Percentiles rank a stretch among this genome's conserved stretches.
Evolutionary conservation across 2,797 vertebrate species (phyloP).

Genomic region (Artibeus lituratus): DNA sequence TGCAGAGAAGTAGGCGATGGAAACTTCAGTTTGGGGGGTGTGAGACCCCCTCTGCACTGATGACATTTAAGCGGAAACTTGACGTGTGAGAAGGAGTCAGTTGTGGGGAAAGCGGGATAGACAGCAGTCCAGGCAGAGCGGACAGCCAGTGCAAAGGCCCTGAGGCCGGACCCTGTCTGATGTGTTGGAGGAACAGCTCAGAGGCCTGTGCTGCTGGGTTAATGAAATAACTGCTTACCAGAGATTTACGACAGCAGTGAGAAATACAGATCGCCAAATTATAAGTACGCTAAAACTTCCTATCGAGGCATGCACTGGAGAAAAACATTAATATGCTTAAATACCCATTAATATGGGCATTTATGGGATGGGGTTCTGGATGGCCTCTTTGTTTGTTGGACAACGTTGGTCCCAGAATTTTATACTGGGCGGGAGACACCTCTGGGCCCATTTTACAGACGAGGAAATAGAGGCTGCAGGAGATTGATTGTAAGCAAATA

Average conservation of each 20-base stretch:
- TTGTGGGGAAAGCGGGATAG: not conserved
- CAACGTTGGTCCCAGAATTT: not conserved
- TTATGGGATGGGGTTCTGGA: not conserved
- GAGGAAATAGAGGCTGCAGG: not conserved
- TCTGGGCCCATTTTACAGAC: not conserved
- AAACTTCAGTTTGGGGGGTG: not conserved
- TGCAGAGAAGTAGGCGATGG: not conserved
- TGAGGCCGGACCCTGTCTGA: not conserved
- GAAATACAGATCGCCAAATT: not conserved
- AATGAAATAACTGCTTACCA: fast-evolving
- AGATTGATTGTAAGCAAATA: not conserved
- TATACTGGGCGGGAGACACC: not conserved
- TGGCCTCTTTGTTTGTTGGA: not conserved
- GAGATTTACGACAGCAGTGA: not conserved
- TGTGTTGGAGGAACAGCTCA: not conserved
- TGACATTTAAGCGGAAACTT: not conserved
- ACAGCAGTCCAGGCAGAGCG: not conserved
- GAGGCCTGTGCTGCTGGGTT: not conserved
- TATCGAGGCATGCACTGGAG: not conserved
- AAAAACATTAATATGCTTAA: not conserved
- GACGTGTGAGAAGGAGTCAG: not conserved
- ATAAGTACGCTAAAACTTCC: not conserved
- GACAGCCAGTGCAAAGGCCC: not conserved
- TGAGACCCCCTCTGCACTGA: too few relatives aligned
- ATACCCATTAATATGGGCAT: too few relatives aligned